phyloP scores from a whole-genome alignment of 2,797 vertebrate genomes.

The Vipera ursinii region DNA sequence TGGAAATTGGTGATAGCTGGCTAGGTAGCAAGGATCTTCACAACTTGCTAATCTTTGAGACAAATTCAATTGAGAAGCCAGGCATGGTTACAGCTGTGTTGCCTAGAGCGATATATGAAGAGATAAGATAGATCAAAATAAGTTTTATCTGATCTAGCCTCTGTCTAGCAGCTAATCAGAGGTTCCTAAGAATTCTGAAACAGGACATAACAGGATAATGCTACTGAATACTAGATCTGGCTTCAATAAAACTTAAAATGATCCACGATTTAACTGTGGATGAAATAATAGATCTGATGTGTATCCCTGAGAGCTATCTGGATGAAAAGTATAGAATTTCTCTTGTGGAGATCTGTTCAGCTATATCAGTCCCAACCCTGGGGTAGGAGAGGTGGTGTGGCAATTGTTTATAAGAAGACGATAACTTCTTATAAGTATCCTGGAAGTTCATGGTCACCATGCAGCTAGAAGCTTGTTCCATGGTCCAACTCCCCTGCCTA shows the following conservation, averaged over 20 bases:
- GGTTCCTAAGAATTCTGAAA: background rate
- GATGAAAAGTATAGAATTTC: background rate
- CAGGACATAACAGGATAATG: background rate
- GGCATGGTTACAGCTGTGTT: background rate
- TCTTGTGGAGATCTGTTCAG: background rate
- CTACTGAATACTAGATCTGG: background rate
- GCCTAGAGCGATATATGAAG: background rate
- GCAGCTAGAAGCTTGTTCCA: background rate
- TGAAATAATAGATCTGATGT: background rate
- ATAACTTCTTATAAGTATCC: background rate
- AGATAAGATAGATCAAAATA: background rate
- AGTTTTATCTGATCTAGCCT: background rate
- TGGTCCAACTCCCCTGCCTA: background rate
- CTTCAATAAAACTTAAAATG: background rate
- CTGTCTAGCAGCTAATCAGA: background rate
- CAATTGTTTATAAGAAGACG: background rate
- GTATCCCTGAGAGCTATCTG: background rate
- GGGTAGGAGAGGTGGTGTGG: background rate
- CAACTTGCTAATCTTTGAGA: background rate
- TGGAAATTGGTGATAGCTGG: background rate
- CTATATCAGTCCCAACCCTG: background rate
- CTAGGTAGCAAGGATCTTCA: background rate
- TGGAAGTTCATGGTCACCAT: background rate
- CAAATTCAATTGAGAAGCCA: background rate
- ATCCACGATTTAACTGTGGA: background rate